Base-by-base conservation (phyloP, 2,797 vertebrate species). In the Takifugu rubripes region DNA sequence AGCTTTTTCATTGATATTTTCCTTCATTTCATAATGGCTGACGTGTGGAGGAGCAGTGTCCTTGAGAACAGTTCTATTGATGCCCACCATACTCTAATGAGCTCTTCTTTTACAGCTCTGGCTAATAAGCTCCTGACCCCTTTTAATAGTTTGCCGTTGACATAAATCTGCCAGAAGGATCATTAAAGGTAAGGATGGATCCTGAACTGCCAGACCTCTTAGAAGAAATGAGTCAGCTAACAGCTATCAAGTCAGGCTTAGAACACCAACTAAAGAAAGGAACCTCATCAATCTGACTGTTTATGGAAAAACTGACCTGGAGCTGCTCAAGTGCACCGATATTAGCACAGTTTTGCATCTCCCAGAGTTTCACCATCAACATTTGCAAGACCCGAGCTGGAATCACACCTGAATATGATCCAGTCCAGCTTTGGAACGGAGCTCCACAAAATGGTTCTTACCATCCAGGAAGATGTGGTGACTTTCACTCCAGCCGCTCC, bases 401-500 rank as follows among this genome's bases (percentile, higher is more conserved):
- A 21, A 21, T 21, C 21, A 21, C 21, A 21, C 21, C 21, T 21
- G 21, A 21, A 21, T 29, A 40, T 10, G 36, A 40, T 3, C 33
- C 12, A 40, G 36, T 40, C 36, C 10, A 10, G 31, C 31, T 33
- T 10, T 40, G 36, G 36, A 40, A 14, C 2, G 3, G 12, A 14
- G 3, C 36, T 36, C 3, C 10, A 45, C 1, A 2, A 4, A 31
- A 8, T 4, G 1, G 14, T 21, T 52, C 90, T 79, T 84, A 98
- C 97, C 91, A 88, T 86, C 77, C 17, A 89, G 59, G 12, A 36
- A 84, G 66, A 95, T 86, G 25, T 82, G 59, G 33, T 88, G 70
- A 0, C 90, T 82, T 0, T 66, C 31, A 57, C 95, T 98, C 96
- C 97, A 98, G 45, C 93, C 81, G 25, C 96, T 97, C 97, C 96